Conservation (phyloP, 2,113 vertebrate species). For the Cepphus grylle region DNA sequence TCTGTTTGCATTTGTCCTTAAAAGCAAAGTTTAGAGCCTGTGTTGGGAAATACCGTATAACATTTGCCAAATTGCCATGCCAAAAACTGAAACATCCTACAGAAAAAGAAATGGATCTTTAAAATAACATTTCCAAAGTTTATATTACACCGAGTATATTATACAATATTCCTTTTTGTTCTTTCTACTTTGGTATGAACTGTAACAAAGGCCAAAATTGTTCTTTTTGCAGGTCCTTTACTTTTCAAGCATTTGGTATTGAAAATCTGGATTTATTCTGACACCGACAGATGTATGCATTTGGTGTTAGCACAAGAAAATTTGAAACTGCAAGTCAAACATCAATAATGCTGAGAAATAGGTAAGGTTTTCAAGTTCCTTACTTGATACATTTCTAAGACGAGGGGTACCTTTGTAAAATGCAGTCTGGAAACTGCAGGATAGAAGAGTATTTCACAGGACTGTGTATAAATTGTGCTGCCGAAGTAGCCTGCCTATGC, state of each 20-base stretch:
- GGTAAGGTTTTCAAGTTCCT: not conserved
- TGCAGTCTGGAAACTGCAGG: not conserved
- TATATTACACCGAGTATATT: not conserved
- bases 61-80: constrained; percentile 51
- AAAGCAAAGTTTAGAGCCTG: constrained; percentile 71
- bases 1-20: constrained; percentile 66
- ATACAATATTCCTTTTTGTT: not conserved
- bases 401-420: not conserved
- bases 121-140: not conserved
- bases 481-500: not conserved
- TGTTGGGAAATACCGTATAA: constrained; percentile 60
- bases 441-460: not conserved
- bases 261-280: not conserved
- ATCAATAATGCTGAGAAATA: not conserved
- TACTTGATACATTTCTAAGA: not conserved
- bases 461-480: not conserved
- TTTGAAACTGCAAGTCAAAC: not conserved
- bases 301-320: not conserved
- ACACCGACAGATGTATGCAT: not conserved
- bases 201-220: not conserved
- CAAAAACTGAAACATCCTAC: constrained; percentile 64
- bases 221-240: not conserved
- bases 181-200: not conserved
- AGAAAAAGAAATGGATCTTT: not conserved
- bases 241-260: not conserved